These are phyloP conservation scores for Siderastrea siderea DNA, from an alignment of 92 coral and sea anemone genomes.

Conservation along the genomic window DNA sequence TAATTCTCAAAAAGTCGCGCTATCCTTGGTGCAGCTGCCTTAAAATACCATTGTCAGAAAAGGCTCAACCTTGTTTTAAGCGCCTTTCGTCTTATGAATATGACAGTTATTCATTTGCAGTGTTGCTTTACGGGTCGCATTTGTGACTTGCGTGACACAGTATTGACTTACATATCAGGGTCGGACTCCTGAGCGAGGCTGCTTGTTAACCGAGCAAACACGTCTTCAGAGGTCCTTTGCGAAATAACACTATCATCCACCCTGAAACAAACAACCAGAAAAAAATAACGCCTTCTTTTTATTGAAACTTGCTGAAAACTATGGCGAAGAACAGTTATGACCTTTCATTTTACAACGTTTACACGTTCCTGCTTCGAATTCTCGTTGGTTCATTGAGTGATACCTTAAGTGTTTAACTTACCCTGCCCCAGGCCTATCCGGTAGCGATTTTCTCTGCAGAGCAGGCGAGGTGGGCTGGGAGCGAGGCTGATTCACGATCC, in stretches of 20 bases:
- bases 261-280: conserved; percentile 36
- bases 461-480: conserved; percentile 98
- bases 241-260: conserved; percentile 64
- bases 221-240: conserved; percentile 84
- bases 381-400: neutral
- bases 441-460: conserved; percentile 72
- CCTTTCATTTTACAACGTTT: too few species aligned
- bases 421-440: conserved; percentile 75
- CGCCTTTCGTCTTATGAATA: too few species aligned
- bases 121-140: neutral
- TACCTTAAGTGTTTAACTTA: neutral
- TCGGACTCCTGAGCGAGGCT: conserved; percentile 92
- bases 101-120: neutral
- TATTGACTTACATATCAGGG: conserved; percentile 89
- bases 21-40: too few species aligned
- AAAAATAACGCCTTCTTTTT: neutral
- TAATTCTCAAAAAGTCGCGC: too few species aligned
- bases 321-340: too few species aligned
- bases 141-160: neutral
- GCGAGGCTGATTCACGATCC: conserved; percentile 63
- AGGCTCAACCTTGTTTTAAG: too few species aligned
- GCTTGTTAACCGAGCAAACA: conserved; percentile 95
- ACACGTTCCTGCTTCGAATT: neutral
- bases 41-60: too few species aligned
- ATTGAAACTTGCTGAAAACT: neutral